Percentiles rank a stretch among this genome's conserved stretches.
These are phyloP conservation scores for Hypotaenidia okinawae DNA, from an alignment of 2,797 vertebrate species.

Conservation along the genomic window DNA sequence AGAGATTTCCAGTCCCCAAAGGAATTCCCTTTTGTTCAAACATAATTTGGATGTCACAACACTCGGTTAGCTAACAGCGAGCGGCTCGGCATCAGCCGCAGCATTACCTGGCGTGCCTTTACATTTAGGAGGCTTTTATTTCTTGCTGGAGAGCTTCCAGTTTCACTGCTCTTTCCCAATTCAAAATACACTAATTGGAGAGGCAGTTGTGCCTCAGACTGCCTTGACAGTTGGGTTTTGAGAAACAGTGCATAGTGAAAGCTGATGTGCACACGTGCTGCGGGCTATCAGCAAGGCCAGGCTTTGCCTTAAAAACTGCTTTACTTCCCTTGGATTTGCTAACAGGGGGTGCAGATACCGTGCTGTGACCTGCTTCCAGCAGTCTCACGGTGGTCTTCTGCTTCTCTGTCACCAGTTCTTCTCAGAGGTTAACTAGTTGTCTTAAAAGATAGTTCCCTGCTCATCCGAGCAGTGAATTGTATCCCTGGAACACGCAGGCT, in stretches of 20 bases:
- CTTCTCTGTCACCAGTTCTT: background rate
- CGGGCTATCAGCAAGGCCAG: background rate
- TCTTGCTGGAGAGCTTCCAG: background rate
- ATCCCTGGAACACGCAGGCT: background rate
- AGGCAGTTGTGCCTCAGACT: background rate
- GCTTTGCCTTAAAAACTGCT: background rate
- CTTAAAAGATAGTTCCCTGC: background rate
- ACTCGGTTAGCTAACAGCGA: background rate
- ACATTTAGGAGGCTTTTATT: background rate
- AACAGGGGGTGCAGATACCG: background rate
- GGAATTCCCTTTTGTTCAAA: background rate
- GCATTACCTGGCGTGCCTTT: background rate
- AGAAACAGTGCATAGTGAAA: background rate
- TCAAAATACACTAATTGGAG: background rate
- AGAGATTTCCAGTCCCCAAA: background rate
- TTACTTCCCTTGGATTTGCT: background rate
- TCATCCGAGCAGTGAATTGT: background rate
- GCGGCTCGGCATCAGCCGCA: background rate
- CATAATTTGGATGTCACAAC: background rate
- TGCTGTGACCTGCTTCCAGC: background rate
- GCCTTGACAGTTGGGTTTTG: background rate
- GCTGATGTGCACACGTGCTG: background rate
- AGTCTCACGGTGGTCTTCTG: background rate
- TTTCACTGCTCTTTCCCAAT: background rate
- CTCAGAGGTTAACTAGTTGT: accelerated